Evolutionary conservation across 2,888 invertebrate genomes (phyloP), one percentile per base, ranked within the genome.

Genomic region (Zygothrica quintamaculata): DNA sequence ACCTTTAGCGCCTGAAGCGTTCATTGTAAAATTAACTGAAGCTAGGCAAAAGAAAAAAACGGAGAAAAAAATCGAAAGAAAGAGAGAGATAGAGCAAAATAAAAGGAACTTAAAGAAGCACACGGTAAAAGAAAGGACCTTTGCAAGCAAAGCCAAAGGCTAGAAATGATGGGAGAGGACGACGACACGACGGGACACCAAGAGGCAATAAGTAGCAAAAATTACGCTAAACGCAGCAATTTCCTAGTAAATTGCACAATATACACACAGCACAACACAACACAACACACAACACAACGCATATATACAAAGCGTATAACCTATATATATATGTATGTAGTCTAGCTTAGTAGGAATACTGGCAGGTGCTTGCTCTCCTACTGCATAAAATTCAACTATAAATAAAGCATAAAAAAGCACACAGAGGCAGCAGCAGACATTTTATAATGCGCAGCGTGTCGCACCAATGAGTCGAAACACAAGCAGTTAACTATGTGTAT

Each of bases 201-300:
- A 77, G 69, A 68, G 82, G 87, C 85, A 85, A 87, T 82, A 84
- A 87, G 84, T 85, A 85, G 86, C 85, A 85, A 84, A 77, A 71
- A 77, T 79, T 77, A 84, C 87, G 82, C 74, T 80, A 85, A 82
- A 79, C 80, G 85, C 67, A 84, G 81, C 81, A 81, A 86, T 86
- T 81, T 86, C 77, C 84, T 71, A 51, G 65, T 64, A 81, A 84
- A 77, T 77, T 84, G 72, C 74, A 65, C 70, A 62, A 60, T 39
- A 66, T 48, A 57, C 42, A 61, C 39, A 64, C 43, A 59, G 11
- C 37, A 40, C 43, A 42, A 51, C 25, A 55, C 25, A 59, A 59
- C 40, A 47, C 22, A 44, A 56, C 6, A 15, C 5, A 37, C 29
- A 57, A 44, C 3, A 42, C 29, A 40, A 42, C 29, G 36, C 55